Conservation (phyloP, 1,140 invertebrate species). For the Cotesia vestalis region DNA sequence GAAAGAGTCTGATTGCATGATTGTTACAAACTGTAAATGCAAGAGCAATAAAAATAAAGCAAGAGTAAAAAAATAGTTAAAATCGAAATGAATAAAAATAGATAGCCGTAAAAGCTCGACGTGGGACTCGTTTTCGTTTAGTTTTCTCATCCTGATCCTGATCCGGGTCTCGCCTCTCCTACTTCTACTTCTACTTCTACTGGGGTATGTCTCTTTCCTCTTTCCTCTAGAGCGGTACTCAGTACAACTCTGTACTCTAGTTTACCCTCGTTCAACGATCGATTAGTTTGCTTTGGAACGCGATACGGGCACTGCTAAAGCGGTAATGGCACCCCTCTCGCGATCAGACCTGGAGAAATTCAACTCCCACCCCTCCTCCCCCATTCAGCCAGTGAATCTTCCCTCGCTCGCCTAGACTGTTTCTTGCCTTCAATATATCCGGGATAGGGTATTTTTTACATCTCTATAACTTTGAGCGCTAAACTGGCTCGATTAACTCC, state of each 20-base stretch:
- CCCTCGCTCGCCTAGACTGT: neutral
- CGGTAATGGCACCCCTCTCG: conserved; percentile 13
- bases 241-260: neutral
- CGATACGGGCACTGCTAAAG: conserved; percentile 43
- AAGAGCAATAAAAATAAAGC: no score
- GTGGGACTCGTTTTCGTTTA: conserved; percentile 15
- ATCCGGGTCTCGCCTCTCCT: conserved; percentile 15
- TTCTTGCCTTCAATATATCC: no score
- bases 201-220: no score
- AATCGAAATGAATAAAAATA: neutral
- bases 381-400: conserved; percentile 20
- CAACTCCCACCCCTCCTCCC: neutral
- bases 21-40: no score
- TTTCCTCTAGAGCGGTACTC: no score
- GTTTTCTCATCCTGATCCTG: neutral
- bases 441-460: no score
- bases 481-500: no score
- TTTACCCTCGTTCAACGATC: conserved; percentile 31
- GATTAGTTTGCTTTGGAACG: conserved; percentile 48
- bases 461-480: no score
- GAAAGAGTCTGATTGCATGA: no score
- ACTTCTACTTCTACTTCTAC: neutral
- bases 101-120: neutral
- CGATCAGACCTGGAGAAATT: neutral
- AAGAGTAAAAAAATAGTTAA: neutral